Evolutionary conservation across 2,888 invertebrate species (phyloP).

Genomic region (Mantis religiosa): DNA sequence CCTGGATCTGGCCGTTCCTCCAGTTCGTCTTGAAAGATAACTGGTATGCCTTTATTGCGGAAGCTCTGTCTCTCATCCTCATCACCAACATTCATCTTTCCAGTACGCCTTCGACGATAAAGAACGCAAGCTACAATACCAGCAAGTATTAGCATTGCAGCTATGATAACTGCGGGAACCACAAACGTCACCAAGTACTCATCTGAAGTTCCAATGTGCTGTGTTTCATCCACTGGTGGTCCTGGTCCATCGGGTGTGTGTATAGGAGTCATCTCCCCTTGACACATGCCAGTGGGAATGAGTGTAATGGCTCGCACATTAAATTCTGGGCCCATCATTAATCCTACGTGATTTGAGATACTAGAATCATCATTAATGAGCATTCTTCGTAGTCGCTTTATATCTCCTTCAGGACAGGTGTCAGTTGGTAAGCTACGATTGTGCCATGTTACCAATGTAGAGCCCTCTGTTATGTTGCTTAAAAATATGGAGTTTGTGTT

Average conservation of each 20-base stretch:
- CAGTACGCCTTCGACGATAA: conserved; percentile 73
- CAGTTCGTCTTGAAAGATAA: conserved; percentile 94
- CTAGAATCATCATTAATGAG: conserved; percentile 65
- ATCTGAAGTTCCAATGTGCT: conserved; percentile 41
- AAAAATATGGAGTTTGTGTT: conserved; percentile 70
- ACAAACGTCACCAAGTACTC: conserved; percentile 68
- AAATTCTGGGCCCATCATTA: conserved; percentile 67
- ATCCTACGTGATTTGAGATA: conserved; percentile 56
- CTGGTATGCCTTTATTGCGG: conserved; percentile 69
- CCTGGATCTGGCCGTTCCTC: conserved; percentile 88
- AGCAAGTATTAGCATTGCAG: conserved; percentile 82
- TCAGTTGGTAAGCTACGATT: conserved; percentile 73
- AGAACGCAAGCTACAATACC: conserved; percentile 83
- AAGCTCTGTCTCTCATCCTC: conserved; percentile 70
- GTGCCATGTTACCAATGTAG: conserved; percentile 51
- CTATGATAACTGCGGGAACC: conserved; percentile 82
- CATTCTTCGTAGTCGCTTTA: conserved; percentile 65
- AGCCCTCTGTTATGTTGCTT: conserved; percentile 54
- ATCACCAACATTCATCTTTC: conserved; percentile 75
- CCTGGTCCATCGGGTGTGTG: conserved; percentile 40
- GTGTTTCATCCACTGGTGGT: conserved; percentile 42
- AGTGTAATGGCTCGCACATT: conserved; percentile 62
- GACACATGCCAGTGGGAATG: conserved; percentile 58
- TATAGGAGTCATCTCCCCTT: conserved; percentile 47
- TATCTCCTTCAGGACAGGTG: conserved; percentile 73